Percentiles rank a stretch among this genome's conserved stretches.
Evolutionary conservation across 2,797 vertebrate species (phyloP).

Genomic region (Neopelma chrysocephalum): DNA sequence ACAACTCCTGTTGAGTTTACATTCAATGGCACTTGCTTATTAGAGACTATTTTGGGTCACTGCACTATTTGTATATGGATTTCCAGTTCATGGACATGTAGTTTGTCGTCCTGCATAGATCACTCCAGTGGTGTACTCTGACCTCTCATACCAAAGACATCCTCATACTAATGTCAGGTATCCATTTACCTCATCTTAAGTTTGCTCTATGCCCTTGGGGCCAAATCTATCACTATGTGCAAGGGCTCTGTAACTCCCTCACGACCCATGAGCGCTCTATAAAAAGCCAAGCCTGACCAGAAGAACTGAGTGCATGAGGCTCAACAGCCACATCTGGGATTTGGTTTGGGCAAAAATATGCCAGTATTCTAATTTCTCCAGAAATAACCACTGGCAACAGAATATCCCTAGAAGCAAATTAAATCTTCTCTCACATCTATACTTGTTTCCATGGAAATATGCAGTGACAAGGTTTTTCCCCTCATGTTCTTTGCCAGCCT

Average conservation of each 20-base stretch:
- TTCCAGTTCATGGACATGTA: not conserved
- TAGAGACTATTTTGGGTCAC: not conserved
- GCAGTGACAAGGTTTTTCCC: not conserved
- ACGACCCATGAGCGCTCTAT: accelerated
- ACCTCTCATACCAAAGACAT: not conserved
- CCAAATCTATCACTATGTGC: not conserved
- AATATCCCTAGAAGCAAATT: not conserved
- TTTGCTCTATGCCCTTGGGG: not conserved
- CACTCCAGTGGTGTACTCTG: not conserved
- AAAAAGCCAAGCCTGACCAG: not conserved
- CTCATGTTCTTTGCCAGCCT: not conserved
- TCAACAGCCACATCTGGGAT: not conserved
- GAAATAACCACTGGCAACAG: not conserved
- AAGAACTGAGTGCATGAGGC: not conserved
- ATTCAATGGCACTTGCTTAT: not conserved
- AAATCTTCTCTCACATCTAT: not conserved
- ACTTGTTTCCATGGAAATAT: constrained; percentile 17
- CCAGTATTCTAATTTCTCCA: not conserved
- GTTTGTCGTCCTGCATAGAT: not conserved
- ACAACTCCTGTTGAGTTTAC: not conserved
- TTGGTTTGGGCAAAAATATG: not conserved
- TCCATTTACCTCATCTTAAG: not conserved
- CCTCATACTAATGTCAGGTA: not conserved
- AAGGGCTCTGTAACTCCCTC: not conserved
- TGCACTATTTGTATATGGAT: not conserved